phyloP scores from a whole-genome alignment of 2,797 vertebrate genomes.

The Falco cherrug region DNA sequence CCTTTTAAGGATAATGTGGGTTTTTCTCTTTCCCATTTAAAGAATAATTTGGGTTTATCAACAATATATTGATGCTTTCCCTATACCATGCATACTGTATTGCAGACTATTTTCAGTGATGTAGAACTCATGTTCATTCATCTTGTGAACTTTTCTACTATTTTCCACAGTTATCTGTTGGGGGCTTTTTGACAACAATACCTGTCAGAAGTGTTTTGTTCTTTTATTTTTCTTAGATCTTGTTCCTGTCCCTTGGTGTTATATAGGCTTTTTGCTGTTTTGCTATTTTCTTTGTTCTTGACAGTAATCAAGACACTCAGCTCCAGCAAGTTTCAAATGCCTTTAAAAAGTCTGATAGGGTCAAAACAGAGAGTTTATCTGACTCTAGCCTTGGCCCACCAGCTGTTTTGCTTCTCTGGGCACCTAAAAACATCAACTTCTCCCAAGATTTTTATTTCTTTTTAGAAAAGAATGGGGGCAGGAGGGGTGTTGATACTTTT shows the following conservation, averaged over 20 bases:
- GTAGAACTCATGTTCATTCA: background rate
- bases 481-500: rapidly evolving
- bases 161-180: background rate
- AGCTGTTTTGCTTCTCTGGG: background rate
- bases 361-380: background rate
- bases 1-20: background rate
- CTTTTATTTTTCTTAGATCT: slow-evolving; percentile 14
- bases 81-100: background rate
- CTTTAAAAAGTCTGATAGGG: background rate
- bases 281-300: background rate
- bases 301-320: background rate
- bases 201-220: background rate
- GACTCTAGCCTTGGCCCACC: background rate
- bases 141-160: background rate
- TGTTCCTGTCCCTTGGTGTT: background rate
- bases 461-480: background rate
- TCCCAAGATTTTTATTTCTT: background rate
- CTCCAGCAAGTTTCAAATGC: background rate
- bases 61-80: background rate
- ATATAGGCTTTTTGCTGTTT: background rate
- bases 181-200: background rate
- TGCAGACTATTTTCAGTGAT: background rate
- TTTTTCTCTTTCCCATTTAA: background rate
- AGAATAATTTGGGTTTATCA: background rate
- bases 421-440: background rate